Percentiles rank a stretch among this genome's conserved stretches.
Conservation (phyloP, 2,113 vertebrate species). For the Pseudorasbora parva region DNA sequence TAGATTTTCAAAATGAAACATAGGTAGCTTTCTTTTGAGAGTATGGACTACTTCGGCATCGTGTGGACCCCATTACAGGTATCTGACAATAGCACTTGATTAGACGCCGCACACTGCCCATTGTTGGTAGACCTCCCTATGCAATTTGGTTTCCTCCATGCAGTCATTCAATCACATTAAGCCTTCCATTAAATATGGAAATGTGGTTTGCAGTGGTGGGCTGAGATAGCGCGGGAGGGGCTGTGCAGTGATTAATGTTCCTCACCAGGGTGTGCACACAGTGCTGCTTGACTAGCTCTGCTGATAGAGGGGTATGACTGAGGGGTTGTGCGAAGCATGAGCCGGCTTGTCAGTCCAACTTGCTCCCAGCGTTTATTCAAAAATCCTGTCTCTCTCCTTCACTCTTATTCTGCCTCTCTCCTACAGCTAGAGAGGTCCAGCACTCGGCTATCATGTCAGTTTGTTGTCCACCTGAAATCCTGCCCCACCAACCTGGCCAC, state of each 20-base stretch:
- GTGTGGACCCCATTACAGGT: neutral
- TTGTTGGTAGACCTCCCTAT: constrained; percentile 57
- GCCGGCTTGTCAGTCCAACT: constrained; percentile 27
- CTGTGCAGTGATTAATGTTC: constrained; percentile 85
- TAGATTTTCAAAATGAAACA: neutral
- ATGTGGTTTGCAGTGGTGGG: constrained; percentile 90
- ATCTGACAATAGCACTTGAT: constrained; percentile 58
- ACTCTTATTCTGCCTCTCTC: constrained; percentile 70
- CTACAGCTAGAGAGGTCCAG: constrained; percentile 68
- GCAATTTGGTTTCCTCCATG: constrained; percentile 58
- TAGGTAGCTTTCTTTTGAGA: neutral
- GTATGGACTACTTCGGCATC: constrained; percentile 10
- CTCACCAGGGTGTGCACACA: constrained; percentile 87
- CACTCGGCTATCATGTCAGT: constrained; percentile 41
- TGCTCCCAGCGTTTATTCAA: constrained; percentile 37
- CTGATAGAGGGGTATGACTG: constrained; percentile 8
- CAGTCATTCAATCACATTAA: constrained; percentile 87
- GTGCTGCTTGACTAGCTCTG: constrained; percentile 71
- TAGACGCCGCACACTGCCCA: constrained; percentile 50
- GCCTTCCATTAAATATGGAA: constrained; percentile 95
- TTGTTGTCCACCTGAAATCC: constrained; percentile 78
- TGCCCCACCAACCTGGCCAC: constrained; percentile 92
- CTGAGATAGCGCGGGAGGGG: constrained; percentile 64
- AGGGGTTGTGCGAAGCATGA: neutral
- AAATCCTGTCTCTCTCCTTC: constrained; percentile 22